phyloP scores from a whole-genome alignment of 2,888 invertebrate genomes.

The Machimus atricapillus region DNA sequence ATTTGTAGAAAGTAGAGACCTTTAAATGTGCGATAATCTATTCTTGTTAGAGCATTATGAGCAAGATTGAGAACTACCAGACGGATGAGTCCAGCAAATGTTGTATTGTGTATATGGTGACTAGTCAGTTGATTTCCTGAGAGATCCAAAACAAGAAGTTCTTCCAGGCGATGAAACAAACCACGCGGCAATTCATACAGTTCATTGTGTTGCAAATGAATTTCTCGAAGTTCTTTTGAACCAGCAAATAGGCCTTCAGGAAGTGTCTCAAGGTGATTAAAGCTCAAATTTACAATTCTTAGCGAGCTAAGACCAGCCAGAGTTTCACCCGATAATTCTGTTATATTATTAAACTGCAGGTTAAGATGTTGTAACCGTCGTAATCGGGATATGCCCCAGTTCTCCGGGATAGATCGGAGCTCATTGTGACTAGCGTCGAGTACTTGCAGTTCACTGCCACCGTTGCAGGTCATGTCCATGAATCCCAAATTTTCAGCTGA shows the following conservation, averaged over 20 bases:
- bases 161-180: conserved; percentile 83
- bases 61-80: conserved; percentile 85
- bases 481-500: conserved; percentile 81
- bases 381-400: conserved; percentile 77
- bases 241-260: conserved; percentile 85
- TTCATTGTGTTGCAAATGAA: conserved; percentile 85
- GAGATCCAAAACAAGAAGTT: conserved; percentile 82
- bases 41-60: conserved; percentile 81
- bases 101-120: conserved; percentile 83
- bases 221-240: conserved; percentile 80
- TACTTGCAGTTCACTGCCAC: conserved; percentile 74
- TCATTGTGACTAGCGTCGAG: conserved; percentile 85
- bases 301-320: conserved; percentile 80
- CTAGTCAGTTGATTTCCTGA: conserved; percentile 86
- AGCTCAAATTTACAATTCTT: conserved; percentile 83
- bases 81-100: conserved; percentile 85
- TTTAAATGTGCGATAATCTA: conserved; percentile 85
- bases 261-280: conserved; percentile 81
- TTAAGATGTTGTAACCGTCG: conserved; percentile 80
- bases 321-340: conserved; percentile 80
- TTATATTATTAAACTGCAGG: conserved; percentile 83
- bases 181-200: conserved; percentile 82
- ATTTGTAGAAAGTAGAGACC: conserved; percentile 87
- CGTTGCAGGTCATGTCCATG: conserved; percentile 66
- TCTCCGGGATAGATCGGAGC: conserved; percentile 74